Base-by-base conservation (phyloP, 1,140 invertebrate species). In the Drosophila nigromelanica region DNA sequence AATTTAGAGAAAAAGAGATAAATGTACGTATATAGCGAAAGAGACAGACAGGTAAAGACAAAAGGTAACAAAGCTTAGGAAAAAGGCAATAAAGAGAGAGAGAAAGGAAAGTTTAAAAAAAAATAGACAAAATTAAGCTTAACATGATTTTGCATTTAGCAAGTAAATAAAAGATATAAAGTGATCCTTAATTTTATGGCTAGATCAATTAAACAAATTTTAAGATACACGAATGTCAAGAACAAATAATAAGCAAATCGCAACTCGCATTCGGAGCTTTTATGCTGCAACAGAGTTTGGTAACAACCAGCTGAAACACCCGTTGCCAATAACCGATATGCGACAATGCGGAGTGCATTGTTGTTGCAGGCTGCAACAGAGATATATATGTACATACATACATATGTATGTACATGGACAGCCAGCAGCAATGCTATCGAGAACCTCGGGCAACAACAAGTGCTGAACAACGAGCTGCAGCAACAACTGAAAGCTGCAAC, bases 401-500 rank as follows among this genome's bases (percentile, higher is more conserved):
- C 10, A 10, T 24, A 45, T 11, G 21, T 8, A 24, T 24, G 21
- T 24, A 24, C 47, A 12, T 33, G 30, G 47, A 12, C 47, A 50
- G 47, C 12, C 47, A 50, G 50, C 50, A 35, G 4, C 33, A 35
- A 35, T 35, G 33, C 7, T 35, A 35, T 35, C 12, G 24, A 52
- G 50, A 35, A 52, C 30, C 18, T 10, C 30, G 33, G 39, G 15
- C 51, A 48, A 52, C 40, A 52, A 45, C 33, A 59, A 72, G 60
- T 60, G 58, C 27, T n/a, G 40, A 60, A n/a, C 63, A 66, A 27
- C 27, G 67, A 45, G 43, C 48, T 70, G 61, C 61, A 77, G 64
- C 66, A 74, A 56, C 43, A 78, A 63, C 60, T 6, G 6, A 27
- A 27, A 42, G 43, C 58, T 69, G 67, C 67, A 76, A 72, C 67